A percentile compares a stretch with the other conserved stretches of the same genome.
Evolutionary conservation across 2,113 vertebrate species (phyloP).

Genomic region (Engraulis encrasicolus): DNA sequence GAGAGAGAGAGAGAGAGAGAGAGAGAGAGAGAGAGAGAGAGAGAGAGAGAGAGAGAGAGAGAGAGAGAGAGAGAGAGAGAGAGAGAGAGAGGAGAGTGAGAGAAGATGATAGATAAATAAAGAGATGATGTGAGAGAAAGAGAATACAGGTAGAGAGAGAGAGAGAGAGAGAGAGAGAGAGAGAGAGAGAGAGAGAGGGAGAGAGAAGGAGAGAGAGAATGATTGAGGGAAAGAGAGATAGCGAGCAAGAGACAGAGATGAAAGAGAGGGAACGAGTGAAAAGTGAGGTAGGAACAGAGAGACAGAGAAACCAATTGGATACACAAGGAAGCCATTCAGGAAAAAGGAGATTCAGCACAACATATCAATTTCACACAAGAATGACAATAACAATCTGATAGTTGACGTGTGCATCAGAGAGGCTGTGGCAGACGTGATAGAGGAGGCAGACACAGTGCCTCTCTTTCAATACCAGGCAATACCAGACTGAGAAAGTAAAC

Average conservation of each 20-base stretch:
- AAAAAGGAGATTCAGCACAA: background rate
- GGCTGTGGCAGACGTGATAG: too few species aligned
- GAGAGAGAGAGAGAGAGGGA: too few species aligned
- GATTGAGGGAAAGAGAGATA: too few species aligned
- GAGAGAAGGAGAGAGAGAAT: too few species aligned
- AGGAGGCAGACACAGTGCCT: too few species aligned
- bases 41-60: background rate
- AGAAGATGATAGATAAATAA: background rate
- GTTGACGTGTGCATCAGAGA: too few species aligned
- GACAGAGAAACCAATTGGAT: background rate
- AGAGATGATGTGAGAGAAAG: background rate
- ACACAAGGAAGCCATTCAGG: conserved; percentile 12
- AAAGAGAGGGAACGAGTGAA: background rate
- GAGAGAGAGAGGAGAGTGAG: background rate
- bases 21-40: background rate
- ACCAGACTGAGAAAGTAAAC: too few species aligned
- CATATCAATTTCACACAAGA: conserved; percentile 8
- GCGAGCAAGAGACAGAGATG: background rate
- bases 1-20: conserved; percentile 2
- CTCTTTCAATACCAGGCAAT: too few species aligned
- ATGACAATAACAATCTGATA: background rate
- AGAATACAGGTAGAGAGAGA: too few species aligned
- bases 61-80: background rate
- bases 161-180: too few species aligned
- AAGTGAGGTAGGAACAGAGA: background rate